phyloP scores from a whole-genome alignment of 1,140 invertebrate genomes.

The Aplysia californica region DNA sequence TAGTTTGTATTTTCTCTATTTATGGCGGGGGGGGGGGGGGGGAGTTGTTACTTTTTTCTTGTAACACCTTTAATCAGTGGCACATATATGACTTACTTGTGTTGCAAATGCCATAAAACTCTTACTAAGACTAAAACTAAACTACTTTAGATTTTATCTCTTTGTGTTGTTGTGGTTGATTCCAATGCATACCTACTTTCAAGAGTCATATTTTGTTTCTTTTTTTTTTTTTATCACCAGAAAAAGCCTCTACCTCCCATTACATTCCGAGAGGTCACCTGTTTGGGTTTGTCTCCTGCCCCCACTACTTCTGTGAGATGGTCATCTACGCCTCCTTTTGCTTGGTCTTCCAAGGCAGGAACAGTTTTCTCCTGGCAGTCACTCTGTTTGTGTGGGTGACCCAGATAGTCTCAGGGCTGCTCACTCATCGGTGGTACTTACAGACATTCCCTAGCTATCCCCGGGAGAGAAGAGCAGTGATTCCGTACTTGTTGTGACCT shows the following conservation, averaged over 20 bases:
- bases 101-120: too few relatives aligned
- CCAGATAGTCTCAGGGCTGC: neutral
- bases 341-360: neutral
- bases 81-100: too few relatives aligned
- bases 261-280: slow-evolving; percentile 17
- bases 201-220: neutral
- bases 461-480: neutral
- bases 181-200: neutral
- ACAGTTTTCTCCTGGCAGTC: neutral
- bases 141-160: neutral
- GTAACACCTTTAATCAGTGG: too few relatives aligned
- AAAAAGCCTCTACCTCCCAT: neutral
- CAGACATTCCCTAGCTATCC: slow-evolving; percentile 10
- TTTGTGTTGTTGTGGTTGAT: neutral
- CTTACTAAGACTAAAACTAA: too few relatives aligned
- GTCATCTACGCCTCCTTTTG: slow-evolving; percentile 4
- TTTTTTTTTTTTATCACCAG: too few relatives aligned
- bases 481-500: slow-evolving; percentile 16
- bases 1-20: too few relatives aligned
- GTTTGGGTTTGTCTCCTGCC: slow-evolving; percentile 13
- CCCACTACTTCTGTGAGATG: slow-evolving; percentile 24
- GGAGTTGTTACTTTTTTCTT: too few relatives aligned
- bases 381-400: slow-evolving; percentile 17
- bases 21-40: too few relatives aligned
- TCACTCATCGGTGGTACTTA: slow-evolving; percentile 14